Evolutionary conservation across 2,797 vertebrate species (phyloP), one percentile per base, ranked within the genome.

Genomic region (Phrynocephalus forsythii): DNA sequence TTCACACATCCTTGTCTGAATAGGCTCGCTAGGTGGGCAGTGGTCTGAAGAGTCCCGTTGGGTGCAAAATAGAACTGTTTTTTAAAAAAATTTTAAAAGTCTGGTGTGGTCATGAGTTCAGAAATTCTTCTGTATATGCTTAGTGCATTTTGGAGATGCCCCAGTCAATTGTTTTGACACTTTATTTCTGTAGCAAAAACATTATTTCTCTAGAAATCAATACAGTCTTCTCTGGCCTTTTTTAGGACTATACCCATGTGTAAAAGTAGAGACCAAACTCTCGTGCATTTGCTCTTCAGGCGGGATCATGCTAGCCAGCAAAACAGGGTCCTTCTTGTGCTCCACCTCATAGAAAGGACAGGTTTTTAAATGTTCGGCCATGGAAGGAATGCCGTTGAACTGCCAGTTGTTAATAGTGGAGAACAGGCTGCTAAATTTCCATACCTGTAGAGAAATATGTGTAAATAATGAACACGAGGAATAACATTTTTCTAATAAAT

Each of bases 351-450:
- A 98, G 95, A 98, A 99, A 30, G 97, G 97, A 91, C 99, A 99
- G 89, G 91, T 91, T 95, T 98, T 98, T 94, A 99, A 97, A 94
- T 99, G 99, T 82, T 98, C 97, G 0, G 99, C 98, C 97, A 99
- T 98, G 86, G 98, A 97, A 0, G 94, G 90, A n/a, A 95, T 56
- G 0, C 97, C 91, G 1, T 95, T 96, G 95, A 97, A 97, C 94
- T 97, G 96, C 99, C 99, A 99, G 77, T 89, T 96, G 91, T 98
- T 96, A 92, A 99, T 97, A 2, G 95, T 93, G 90, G 98, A 98
- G 96, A 99, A 99, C 84, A 97, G 91, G 92, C 97, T 97, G 96
- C 99, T 99, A 97, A 98, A 99, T 91, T 97, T 97, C 99, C 99
- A 99, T 78, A 98, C 96, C 99, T 99, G 95, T 76, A 20, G 20